Conservation (phyloP, 2,888 invertebrate genomes). For the Nomada goodeniana region DNA sequence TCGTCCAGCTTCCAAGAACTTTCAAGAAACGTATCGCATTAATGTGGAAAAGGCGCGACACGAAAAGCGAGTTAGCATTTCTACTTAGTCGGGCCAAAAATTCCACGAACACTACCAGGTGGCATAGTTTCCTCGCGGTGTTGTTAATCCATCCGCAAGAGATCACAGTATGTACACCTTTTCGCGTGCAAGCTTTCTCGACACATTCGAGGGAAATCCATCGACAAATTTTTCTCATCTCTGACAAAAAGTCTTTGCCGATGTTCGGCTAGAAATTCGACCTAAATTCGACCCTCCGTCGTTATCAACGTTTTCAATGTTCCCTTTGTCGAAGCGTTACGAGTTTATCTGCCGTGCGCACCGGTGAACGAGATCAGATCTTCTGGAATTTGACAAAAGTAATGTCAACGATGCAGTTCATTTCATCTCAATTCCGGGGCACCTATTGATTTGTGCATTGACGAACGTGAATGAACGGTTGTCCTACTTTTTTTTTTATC, state of each 20-base stretch:
- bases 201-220: neutral
- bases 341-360: neutral
- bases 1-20: neutral
- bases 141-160: neutral
- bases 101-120: neutral
- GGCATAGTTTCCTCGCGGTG: neutral
- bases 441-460: conserved; percentile 32
- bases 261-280: conserved; percentile 18
- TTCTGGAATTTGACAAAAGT: conserved; percentile 33
- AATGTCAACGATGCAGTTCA: conserved; percentile 29
- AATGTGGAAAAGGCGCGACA: neutral
- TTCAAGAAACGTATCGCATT: neutral
- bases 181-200: neutral
- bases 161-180: conserved; percentile 3
- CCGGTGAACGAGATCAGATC: conserved; percentile 27
- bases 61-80: neutral
- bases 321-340: conserved; percentile 11
- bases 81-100: too few species aligned
- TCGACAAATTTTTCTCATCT: conserved; percentile 16
- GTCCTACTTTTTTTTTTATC: conserved; percentile 16
- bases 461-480: conserved; percentile 2
- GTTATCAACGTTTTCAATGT: conserved; percentile 3
- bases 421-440: conserved; percentile 22
- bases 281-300: conserved; percentile 9
- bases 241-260: conserved; percentile 1